Percentiles rank a stretch among this genome's conserved stretches.
Evolutionary conservation across 2,888 invertebrate species (phyloP).

Genomic region (Amphipoea lucens): DNA sequence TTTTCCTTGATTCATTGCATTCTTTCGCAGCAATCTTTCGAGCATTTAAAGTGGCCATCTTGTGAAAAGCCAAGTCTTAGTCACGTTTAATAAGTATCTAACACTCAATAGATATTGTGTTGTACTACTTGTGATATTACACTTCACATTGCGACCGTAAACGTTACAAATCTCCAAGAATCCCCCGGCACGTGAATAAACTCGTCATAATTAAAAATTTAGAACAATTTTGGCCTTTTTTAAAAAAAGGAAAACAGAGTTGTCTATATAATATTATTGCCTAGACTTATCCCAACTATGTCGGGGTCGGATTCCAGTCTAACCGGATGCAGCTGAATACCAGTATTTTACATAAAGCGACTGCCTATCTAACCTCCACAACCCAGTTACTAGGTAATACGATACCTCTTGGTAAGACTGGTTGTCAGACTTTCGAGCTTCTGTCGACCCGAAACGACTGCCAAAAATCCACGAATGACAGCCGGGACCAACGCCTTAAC

Average conservation of each 20-base stretch:
- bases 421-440: no score
- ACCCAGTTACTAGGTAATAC: background rate
- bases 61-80: background rate
- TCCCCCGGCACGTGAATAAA: slow-evolving; percentile 4
- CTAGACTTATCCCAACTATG: background rate
- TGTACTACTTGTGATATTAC: slow-evolving; percentile 18
- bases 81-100: slow-evolving; percentile 26
- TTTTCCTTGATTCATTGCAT: slow-evolving; percentile 2
- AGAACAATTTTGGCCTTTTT: background rate
- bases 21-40: background rate
- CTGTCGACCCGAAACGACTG: no score
- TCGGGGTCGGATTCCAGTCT: background rate
- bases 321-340: no score
- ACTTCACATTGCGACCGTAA: slow-evolving; percentile 11
- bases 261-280: no score
- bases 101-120: slow-evolving; percentile 21
- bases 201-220: background rate
- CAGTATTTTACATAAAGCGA: background rate
- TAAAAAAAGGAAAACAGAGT: background rate
- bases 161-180: slow-evolving; percentile 7
- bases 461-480: no score
- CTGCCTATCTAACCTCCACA: background rate
- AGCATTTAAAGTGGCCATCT: background rate
- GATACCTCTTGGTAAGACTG: no score
- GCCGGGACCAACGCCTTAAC: no score